Percentiles rank a stretch among this genome's conserved stretches.
Conservation (phyloP, 2,888 invertebrate species). For the Aelia acuminata region DNA sequence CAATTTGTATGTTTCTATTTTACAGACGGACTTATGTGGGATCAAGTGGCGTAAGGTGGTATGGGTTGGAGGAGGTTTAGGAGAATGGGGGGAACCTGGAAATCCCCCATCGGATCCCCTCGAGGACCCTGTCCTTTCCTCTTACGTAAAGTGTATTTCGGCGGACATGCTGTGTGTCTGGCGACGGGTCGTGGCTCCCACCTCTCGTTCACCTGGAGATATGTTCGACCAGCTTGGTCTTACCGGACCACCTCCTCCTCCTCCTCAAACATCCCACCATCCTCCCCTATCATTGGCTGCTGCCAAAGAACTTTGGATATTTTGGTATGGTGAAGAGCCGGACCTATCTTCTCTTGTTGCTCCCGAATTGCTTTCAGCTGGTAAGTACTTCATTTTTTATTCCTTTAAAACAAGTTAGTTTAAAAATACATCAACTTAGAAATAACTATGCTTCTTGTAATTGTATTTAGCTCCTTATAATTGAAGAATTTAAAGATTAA, state of each 20-base stretch:
- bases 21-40: conserved; percentile 98
- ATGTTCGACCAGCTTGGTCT: conserved; percentile 66
- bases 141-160: conserved; percentile 91
- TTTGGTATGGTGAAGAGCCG: conserved; percentile 99
- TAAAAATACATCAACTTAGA: too few relatives aligned
- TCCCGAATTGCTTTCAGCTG: conserved; percentile 86
- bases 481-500: too few relatives aligned
- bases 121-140: conserved; percentile 91
- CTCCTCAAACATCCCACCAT: conserved; percentile 72
- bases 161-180: conserved; percentile 98
- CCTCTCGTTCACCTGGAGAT: conserved; percentile 65
- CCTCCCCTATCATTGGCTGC: conserved; percentile 87
- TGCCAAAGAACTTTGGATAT: conserved; percentile 99
- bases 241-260: conserved; percentile 69
- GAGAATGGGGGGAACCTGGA: conserved; percentile 73
- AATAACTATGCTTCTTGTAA: not conserved
- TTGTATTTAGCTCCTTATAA: not conserved
- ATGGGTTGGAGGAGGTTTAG: conserved; percentile 72
- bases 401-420: too few relatives aligned
- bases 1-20: conserved; percentile 66
- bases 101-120: conserved; percentile 75
- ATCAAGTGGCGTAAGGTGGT: conserved; percentile 98
- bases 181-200: conserved; percentile 85
- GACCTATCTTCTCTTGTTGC: conserved; percentile 88
- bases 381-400: conserved; percentile 77